Base-by-base conservation (phyloP, 1,140 invertebrate species). In the Nebria ingens region DNA sequence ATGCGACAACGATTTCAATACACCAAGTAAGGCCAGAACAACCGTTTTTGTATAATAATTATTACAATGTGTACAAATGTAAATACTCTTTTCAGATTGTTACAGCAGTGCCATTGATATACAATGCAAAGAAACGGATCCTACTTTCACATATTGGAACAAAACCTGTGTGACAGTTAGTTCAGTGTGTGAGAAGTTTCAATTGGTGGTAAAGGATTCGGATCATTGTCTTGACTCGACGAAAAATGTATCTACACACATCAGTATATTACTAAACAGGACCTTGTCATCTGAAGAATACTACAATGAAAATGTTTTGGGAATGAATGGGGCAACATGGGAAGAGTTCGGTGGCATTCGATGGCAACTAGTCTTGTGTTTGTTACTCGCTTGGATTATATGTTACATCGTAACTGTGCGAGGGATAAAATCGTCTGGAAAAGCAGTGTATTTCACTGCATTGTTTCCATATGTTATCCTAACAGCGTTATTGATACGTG, bases 381-480 rank as follows among this genome's bases (percentile, higher is more conserved):
- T 91, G 2, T 72, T 84, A 13, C 71, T 85, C 1, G 80, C 79
- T 1, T 91, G 87, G 87, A 61, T 87, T 40, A 69, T 89, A 42
- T 83, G 85, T 23, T 91, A 85, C 69, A 76, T 89, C 12, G 85
- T 82, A 59, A 82, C 81, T 13, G 74, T 74, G 59, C 79, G 84
- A 73, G 85, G 85, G 34, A 79, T 87, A 40, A 77, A 81, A 69
- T 85, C 83, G 58, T 83, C 86, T 1, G 91, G 91, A 52, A 93
- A 93, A 75, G 86, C 89, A 12, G 82, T 85, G 15, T 86, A 86
- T 64, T 85, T 87, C 65, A 87, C 84, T 1, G 80, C 86, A 0
- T 65, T 85, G 4, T 88, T 90, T 67, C 88, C 88, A 1, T 91
- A 90, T 65, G 75, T 89, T 13, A 81, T 89, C 64, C 71, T 91